phyloP scores from a whole-genome alignment of 2,797 vertebrate species.

The Myotis myotis region DNA sequence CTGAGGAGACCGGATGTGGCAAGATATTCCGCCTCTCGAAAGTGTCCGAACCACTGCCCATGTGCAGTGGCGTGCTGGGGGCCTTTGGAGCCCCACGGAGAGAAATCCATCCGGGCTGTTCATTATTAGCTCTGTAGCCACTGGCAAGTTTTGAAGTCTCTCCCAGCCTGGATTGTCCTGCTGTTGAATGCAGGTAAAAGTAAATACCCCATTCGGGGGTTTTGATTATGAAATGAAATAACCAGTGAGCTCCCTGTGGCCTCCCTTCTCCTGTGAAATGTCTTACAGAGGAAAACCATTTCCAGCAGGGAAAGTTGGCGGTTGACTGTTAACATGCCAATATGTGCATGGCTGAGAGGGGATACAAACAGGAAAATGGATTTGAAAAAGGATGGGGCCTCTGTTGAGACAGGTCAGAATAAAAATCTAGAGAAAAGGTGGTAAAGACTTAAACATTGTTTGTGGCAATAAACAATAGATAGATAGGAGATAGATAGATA shows the following conservation, averaged over 20 bases:
- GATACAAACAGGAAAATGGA: neutral
- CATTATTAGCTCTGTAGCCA: neutral
- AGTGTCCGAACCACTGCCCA: neutral
- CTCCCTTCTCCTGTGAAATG: neutral
- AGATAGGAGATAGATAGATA: neutral
- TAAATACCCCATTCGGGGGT: rapidly evolving
- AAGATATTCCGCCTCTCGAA: neutral
- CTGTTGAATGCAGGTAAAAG: neutral
- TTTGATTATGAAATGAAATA: neutral
- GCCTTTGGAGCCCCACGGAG: neutral
- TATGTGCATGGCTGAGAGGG: neutral
- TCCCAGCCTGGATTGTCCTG: neutral
- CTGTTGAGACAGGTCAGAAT: neutral
- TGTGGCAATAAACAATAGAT: neutral
- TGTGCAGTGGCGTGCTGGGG: rapidly evolving
- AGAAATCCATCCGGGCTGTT: neutral
- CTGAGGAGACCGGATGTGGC: neutral
- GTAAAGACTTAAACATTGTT: neutral
- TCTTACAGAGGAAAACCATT: neutral
- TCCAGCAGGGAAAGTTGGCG: neutral
- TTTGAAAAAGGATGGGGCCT: neutral
- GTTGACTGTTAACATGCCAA: neutral
- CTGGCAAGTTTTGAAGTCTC: slow-evolving; percentile 32
- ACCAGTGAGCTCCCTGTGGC: neutral
- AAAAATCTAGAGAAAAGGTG: neutral